Base-by-base conservation (phyloP, 2,888 invertebrate genomes). In the Cryptocheilus praepositus region DNA sequence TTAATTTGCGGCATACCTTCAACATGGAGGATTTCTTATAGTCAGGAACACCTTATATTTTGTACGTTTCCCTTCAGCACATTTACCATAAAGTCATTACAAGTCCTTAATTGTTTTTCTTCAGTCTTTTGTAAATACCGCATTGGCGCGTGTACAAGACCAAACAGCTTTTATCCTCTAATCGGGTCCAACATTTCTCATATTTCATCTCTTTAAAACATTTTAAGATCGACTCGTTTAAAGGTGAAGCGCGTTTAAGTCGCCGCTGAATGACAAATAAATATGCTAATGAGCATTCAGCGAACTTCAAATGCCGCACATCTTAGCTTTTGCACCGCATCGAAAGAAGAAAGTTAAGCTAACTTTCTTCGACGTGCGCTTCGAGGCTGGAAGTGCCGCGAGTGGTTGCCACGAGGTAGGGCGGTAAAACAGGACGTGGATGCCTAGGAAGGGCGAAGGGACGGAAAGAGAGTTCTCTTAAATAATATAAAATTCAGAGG, bases 401-500 rank as follows among this genome's bases (percentile, higher is more conserved):
- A 70, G 67, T 16, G 61, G 68, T 46, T 63, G 36, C 28, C 28
- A 54, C 43, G 56, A 51, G 54, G 56, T 46, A 45, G 60, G 52
- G 61, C 44, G 53, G 58, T 61, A 70, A 67, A 61, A 70, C 36
- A 49, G 49, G 58, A 54, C 57, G 59, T 56, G 58, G 69, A 70
- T 74, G 67, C n/a, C n/a, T n/a, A n/a, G n/a, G n/a, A n/a, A n/a
- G 66, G 61, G 61, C 65, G 58, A 62, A 59, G 67, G 61, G 59
- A 53, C 5, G 3, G 25, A 44, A 58, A 70, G 74, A 7, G 81
- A 81, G 82, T 85, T 82, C 84, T 82, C 83, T 87, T 86, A 87
- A 88, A 88, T 86, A 87, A 87, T 87, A 88, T 85, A 88, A 87
- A 87, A 88, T 85, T 88, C 86, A 79, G 79, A 82, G 82, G 79